Base-by-base conservation (phyloP, 2,888 invertebrate species). In the Dorcus hopei region DNA sequence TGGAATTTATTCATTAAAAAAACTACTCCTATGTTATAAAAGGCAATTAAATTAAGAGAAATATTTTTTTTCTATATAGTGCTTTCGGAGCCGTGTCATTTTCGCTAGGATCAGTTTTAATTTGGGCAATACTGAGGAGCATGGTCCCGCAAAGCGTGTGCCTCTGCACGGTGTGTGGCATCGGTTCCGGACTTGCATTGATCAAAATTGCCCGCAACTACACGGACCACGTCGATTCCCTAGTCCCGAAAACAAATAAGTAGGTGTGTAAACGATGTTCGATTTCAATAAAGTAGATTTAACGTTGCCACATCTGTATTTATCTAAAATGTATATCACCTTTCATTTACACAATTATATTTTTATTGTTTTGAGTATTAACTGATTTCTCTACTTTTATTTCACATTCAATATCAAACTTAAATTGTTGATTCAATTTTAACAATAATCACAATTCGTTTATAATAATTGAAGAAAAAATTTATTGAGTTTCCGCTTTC, bases 101-200 rank as follows among this genome's bases (percentile, higher is more conserved):
- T 82, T 93, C 93, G 64, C 86, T 96, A 73, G 95, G 96, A 9
- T 94, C 95, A 0, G 90, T 95, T 49, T 83, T 96, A 57, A 80
- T 90, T 62, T 95, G 95, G 91, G 95, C 95, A 7, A 87, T 95
- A 40, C 79, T 92, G 42, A 87, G 93, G 72, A 90, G 90, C 66
- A 81, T 91, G 40, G 80, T 95, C 48, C 91, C 92, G 0, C 83
- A 87, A 65, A 86, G 86, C 73, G 85, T 87, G 43, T 75, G 84
- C 4, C 68, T 90, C 23, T 87, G 89, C 65, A 86, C 88, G 38
- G 67, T 86, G 39, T 81, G 88, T 64, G 92, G 92, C 38, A 73
- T 92, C n/a, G 81, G 85, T 23, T 86, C 89, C 41, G 88, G 90
- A 57, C 78, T 85, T 49, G 85, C 85, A 62, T 78, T 91, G 33